Base-by-base conservation (phyloP, 2,113 vertebrate species). In the Phalacrocorax pelagicus region DNA sequence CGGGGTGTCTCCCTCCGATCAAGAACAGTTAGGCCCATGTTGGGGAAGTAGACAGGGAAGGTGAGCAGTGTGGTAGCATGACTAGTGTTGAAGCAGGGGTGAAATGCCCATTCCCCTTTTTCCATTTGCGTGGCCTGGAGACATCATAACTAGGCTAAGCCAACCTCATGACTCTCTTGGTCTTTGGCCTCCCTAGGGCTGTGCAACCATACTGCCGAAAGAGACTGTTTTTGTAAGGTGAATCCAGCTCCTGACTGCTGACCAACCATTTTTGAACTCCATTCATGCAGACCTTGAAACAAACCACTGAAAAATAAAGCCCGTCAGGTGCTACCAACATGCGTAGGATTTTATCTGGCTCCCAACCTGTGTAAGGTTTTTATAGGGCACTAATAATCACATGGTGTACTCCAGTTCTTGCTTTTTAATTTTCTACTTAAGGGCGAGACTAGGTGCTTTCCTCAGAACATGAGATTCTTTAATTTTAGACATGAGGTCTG, bases 401-500 rank as follows among this genome's bases (percentile, higher is more conserved):
- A 49, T 63, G 51, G 38, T 27, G 46, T 73, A 58, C 44, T 90
- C 71, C 79, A 74, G 58, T 91, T 96, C 70, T 72, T 94, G 63
- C 88, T 95, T 96, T 95, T 96, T 80, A 82, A 57, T 90, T 90
- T 96, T 63, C 73, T 88, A 3, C 91, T 94, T 89, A 71, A 92
- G 89, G 92, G 66, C 1, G 5, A 96, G 90, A 92, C 91, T 94
- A 96, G 97, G 94, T 97, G 89, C 85, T 92, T 96, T 92, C 87
- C 59, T 81, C 47, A 92, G 96, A 95, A 95, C 93, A 91, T 89
- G 63, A 92, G 87, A 90, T 88, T 92, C 84, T 95, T 96, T 97
- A 96, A 96, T 96, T 97, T 95, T 97, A 97, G 97, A 96, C 81
- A 92, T 0, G 17, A 90, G 95, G 97, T 97, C 97, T 97, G 95